Evolutionary conservation across 2,797 vertebrate genomes (phyloP), one percentile per base, ranked within the genome.

Genomic region (Heliangelus exortis): DNA sequence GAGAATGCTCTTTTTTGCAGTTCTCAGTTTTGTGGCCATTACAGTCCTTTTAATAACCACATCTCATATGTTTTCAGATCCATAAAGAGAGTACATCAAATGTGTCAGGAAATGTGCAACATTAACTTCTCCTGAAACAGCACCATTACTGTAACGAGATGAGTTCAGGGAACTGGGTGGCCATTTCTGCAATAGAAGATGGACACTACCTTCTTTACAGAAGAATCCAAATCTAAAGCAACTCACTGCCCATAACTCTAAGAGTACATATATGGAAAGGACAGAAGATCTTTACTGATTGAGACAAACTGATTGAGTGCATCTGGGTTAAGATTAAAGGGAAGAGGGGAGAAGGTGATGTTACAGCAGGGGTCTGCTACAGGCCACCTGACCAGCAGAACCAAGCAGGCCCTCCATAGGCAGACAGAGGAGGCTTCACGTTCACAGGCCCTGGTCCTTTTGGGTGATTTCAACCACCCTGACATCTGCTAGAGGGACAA

Each of bases 61-160:
- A 55, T 29, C 82, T 54, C 47, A 84, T 74, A 67, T 48, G 47
- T 41, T 84, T 75, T 58, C 87, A 87, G 65, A 63, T 26, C 36
- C 39, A 43, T 2, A 50, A 33, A 20, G 1, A 62, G 26, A 55
- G 36, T 33, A 41, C 9, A 21, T 31, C 16, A 78, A 75, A 13
- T 36, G 15, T 1, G 10, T 13, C 61, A 75, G 0, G 0, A 72
- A 50, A 23, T 5, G 7, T 77, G 47, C 20, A 77, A 33, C 17
- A 25, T 33, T 39, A 17, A 33, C 22, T 66, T 58, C 25, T 73
- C 69, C 33, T 50, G 54, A 90, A 83, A 84, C 29, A 61, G 25
- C 0, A 1, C 12, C 61, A 10, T 29, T 65, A n/a, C 7, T 62
- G 43, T 36, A 80, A 78, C 10, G 20, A 58, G 58, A 34, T 0